Percentiles rank a stretch among this genome's conserved stretches.
Evolutionary conservation across 1,140 invertebrate genomes (phyloP).

Genomic region (Onthophagus taurus): DNA sequence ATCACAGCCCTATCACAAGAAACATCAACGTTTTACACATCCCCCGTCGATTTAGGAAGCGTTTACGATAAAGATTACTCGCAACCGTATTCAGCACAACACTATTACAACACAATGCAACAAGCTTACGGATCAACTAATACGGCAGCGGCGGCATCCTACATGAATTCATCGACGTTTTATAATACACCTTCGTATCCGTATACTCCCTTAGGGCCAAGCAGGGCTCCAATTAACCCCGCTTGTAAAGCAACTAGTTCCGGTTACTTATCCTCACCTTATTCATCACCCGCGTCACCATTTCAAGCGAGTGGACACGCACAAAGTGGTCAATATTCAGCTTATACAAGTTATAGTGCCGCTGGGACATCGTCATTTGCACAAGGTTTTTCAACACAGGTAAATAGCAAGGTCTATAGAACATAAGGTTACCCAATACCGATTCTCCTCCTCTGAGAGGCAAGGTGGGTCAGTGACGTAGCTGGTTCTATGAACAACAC

Average conservation of each 20-base stretch:
- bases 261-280: slow-evolving; percentile 35
- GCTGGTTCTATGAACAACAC: too few relatives aligned
- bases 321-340: slow-evolving; percentile 44
- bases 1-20: slow-evolving; percentile 35
- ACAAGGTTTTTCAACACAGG: slow-evolving; percentile 57
- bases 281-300: slow-evolving; percentile 40
- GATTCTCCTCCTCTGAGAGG: too few relatives aligned
- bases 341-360: slow-evolving; percentile 51
- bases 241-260: slow-evolving; percentile 35
- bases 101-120: slow-evolving; percentile 56
- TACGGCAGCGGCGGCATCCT: slow-evolving; percentile 29
- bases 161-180: slow-evolving; percentile 30
- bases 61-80: slow-evolving; percentile 36
- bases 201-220: slow-evolving; percentile 35
- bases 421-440: too few relatives aligned
- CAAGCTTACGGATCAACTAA: slow-evolving; percentile 35
- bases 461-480: too few relatives aligned
- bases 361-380: slow-evolving; percentile 44
- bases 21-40: slow-evolving; percentile 34
- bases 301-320: slow-evolving; percentile 41
- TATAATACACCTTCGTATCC: slow-evolving; percentile 36
- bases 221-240: slow-evolving; percentile 36
- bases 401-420: too few relatives aligned
- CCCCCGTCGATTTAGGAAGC: slow-evolving; percentile 29
- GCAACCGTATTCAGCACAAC: slow-evolving; percentile 43